Evolutionary conservation across 2,888 invertebrate species (phyloP).

Genomic region (Emmelina monodactyla): DNA sequence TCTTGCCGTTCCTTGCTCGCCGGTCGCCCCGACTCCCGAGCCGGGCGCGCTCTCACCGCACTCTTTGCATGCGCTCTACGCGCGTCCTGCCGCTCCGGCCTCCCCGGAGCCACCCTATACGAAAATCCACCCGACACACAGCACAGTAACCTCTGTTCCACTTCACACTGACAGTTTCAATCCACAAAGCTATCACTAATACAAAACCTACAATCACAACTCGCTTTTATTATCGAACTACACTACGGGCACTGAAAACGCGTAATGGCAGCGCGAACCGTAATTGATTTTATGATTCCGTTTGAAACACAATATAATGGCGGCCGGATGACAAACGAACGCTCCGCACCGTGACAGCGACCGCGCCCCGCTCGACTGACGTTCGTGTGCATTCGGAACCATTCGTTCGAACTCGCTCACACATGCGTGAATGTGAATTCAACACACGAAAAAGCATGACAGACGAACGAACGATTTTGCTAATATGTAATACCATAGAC

Average conservation of each 20-base stretch:
- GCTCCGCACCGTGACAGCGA: slow-evolving; percentile 67
- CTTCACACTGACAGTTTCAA: slow-evolving; percentile 32
- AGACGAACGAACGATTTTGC: slow-evolving; percentile 17
- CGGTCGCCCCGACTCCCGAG: slow-evolving; percentile 63
- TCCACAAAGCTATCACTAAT: slow-evolving; percentile 7
- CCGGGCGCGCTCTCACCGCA: slow-evolving; percentile 70
- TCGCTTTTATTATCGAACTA: slow-evolving; percentile 25
- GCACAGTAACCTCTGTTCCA: slow-evolving; percentile 50
- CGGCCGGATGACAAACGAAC: slow-evolving; percentile 68
- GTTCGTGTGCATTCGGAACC: slow-evolving; percentile 56
- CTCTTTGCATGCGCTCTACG: slow-evolving; percentile 60
- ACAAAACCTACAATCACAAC: slow-evolving; percentile 20
- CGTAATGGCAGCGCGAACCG: slow-evolving; percentile 45
- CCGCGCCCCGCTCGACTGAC: slow-evolving; percentile 69
- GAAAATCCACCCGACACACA: slow-evolving; percentile 47
- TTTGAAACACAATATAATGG: slow-evolving; percentile 69
- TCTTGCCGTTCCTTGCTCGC: slow-evolving; percentile 57
- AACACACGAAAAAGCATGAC: slow-evolving; percentile 41
- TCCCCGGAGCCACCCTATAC: slow-evolving; percentile 56
- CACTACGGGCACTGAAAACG: slow-evolving; percentile 36
- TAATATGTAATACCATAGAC: too few relatives aligned
- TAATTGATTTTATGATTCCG: slow-evolving; percentile 61
- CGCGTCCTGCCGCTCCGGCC: slow-evolving; percentile 53
- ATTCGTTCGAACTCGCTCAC: slow-evolving; percentile 59
- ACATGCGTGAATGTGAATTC: slow-evolving; percentile 54